Evolutionary conservation across 2,797 vertebrate genomes (phyloP), one percentile per base, ranked within the genome.

Genomic region (Cichlasoma orientale): DNA sequence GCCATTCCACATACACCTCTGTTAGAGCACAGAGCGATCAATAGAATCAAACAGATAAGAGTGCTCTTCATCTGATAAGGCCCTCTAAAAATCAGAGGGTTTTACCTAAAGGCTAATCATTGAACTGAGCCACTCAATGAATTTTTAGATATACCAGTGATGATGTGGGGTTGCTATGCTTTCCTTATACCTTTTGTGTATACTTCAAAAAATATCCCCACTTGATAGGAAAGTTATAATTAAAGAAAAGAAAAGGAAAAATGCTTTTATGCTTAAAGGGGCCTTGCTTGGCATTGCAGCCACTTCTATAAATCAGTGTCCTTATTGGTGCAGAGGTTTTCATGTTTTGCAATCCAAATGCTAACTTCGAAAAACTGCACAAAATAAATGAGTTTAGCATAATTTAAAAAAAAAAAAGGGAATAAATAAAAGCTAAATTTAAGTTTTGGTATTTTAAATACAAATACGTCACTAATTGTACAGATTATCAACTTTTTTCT

Each of bases 11-110:
- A 84, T 76, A 86, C 76, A 86, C 87, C 77, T 85, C 80, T 84
- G 86, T 89, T 85, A 74, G 75, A 86, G 84, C 82, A 83, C 72
- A 77, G 75, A 75, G 66, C 76, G 79, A 95, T 96, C 95, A 94
- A 95, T 94, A 92, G 86, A 89, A 86, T 89, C 87, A 87, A 84
- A 47, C 73, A 95, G 94, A 96, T 95, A 95, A 95, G 93, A 91
- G 90, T 88, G 87, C 90, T 82, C 75, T 91, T 93, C 90, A 95
- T 95, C 92, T 92, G 94, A 95, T 94, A 93, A 94, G 85, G 74
- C 83, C 83, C 88, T 90, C 23, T 41, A 75, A 56, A 33, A 87
- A 90, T 80, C 80, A 7, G 76, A 33, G 29, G 41, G 21, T 86
- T 81, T 88, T 88, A 83, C 86, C 81, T 82, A 85, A 82, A 88